Conservation (phyloP, 2,888 invertebrate species). For the Sepiola atlantica region DNA sequence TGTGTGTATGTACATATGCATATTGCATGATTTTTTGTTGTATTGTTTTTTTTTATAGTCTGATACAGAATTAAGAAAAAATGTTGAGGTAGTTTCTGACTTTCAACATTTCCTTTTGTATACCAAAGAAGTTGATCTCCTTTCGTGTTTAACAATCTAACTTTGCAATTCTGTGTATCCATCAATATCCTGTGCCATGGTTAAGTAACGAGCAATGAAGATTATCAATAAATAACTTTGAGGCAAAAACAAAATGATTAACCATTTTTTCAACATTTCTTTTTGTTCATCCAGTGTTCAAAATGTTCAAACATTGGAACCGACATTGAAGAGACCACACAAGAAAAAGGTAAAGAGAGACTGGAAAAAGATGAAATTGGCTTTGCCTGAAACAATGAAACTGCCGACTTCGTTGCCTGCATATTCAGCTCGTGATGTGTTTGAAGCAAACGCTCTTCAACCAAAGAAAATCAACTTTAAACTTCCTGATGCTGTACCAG, state of each 20-base stretch:
- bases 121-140: no score
- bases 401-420: constrained; percentile 49
- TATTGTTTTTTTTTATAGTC: no score
- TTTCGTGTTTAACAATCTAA: no score
- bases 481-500: constrained; percentile 53
- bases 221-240: no score
- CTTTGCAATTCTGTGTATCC: no score
- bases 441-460: constrained; percentile 76
- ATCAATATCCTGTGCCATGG: no score
- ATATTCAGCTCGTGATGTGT: constrained; percentile 68
- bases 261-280: not conserved
- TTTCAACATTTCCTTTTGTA: no score
- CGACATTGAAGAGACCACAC: constrained; percentile 62
- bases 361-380: constrained; percentile 77
- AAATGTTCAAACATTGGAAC: constrained; percentile 61
- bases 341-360: constrained; percentile 51
- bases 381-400: constrained; percentile 53
- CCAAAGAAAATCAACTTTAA: constrained; percentile 73
- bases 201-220: no score
- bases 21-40: no score
- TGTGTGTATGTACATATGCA: no score
- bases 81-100: no score
- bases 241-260: not conserved
- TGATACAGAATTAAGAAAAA: no score
- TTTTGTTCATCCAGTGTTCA: constrained; percentile 2